Conservation (phyloP, 2,797 vertebrate species). For the Accipiter fasciatus region DNA sequence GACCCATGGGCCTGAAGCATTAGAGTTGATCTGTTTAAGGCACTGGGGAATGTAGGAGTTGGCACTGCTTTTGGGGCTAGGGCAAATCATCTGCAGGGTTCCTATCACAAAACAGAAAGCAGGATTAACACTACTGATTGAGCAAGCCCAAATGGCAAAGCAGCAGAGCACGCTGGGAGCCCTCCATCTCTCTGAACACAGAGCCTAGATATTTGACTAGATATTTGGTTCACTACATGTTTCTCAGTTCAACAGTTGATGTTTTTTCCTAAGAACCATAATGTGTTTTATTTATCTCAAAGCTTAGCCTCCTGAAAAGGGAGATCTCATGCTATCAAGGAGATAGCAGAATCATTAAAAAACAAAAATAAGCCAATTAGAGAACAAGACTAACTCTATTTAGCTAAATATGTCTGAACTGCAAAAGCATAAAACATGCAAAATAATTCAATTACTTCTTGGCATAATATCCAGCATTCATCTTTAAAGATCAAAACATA, state of each 20-base stretch:
- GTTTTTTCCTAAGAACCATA: background rate
- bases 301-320: background rate
- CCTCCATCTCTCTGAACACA: background rate
- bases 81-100: background rate
- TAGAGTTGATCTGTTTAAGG: background rate
- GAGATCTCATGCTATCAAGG: background rate
- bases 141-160: background rate
- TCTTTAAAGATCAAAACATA: slow-evolving; percentile 24
- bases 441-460: slow-evolving; percentile 1
- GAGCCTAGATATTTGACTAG: background rate
- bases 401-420: background rate
- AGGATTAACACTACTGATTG: background rate
- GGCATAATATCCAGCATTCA: background rate
- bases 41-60: background rate
- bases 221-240: background rate
- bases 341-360: background rate
- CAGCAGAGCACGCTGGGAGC: background rate
- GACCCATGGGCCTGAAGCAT: background rate
- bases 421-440: background rate
- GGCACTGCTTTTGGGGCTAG: background rate
- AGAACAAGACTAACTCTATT: background rate
- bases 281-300: background rate
- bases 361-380: background rate
- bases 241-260: background rate
- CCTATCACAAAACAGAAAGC: background rate